A percentile compares a stretch with the other conserved stretches of the same genome.
phyloP scores from a whole-genome alignment of 92 coral and sea anemone species.

The Siderastrea radians region DNA sequence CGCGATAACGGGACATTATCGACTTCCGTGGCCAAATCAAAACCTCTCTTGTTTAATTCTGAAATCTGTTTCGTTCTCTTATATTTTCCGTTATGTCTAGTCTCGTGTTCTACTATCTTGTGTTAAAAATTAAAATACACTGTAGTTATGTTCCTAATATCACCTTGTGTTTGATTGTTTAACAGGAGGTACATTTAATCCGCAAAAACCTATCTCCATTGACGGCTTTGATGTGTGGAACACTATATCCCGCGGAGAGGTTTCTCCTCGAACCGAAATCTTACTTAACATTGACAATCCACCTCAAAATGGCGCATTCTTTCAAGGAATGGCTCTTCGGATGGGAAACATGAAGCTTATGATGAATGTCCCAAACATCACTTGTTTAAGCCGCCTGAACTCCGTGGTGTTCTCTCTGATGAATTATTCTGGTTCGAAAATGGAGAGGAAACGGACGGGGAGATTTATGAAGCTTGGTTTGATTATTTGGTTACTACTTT shows the following conservation, averaged over 20 bases:
- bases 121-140: too few species aligned
- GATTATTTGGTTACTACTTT: not conserved
- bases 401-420: constrained; percentile 5
- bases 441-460: constrained; percentile 12
- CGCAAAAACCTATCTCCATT: constrained; percentile 32
- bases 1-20: too few species aligned
- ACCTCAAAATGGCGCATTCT: constrained; percentile 16
- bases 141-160: not conserved
- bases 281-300: constrained; percentile 54
- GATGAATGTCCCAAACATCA: constrained; percentile 64
- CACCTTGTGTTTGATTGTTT: not conserved
- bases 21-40: too few species aligned
- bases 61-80: too few species aligned
- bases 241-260: constrained; percentile 46
- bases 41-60: too few species aligned
- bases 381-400: constrained; percentile 78
- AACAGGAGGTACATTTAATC: constrained; percentile 53
- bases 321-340: constrained; percentile 71
- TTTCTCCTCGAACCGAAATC: constrained; percentile 65
- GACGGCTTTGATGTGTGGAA: constrained; percentile 64
- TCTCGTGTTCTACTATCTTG: too few species aligned
- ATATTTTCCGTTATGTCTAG: too few species aligned
- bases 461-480: not conserved
- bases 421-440: not conserved
- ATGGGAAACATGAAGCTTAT: constrained; percentile 74